Evolutionary conservation across 1,140 invertebrate genomes (phyloP).

Genomic region (Aculops lycopersici): DNA sequence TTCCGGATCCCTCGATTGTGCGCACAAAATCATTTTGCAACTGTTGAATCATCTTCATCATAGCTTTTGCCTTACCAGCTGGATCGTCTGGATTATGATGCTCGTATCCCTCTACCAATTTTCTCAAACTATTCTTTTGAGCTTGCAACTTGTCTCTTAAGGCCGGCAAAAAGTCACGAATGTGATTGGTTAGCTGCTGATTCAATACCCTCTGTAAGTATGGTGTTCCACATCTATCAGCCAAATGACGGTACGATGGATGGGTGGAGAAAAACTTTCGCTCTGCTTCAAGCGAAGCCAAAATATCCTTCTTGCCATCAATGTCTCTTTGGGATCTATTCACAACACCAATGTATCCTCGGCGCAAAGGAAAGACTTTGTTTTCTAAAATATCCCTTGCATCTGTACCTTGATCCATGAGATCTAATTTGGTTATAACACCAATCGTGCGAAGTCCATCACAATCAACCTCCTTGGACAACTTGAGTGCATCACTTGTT

Average conservation of each 20-base stretch:
- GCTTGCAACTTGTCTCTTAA: constrained; percentile 81
- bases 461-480: constrained; percentile 71
- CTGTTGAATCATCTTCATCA: constrained; percentile 95
- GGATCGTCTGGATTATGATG: constrained; percentile 91
- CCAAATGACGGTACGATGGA: constrained; percentile 31
- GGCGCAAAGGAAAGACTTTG: constrained; percentile 5
- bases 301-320: constrained; percentile 21
- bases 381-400: constrained; percentile 12
- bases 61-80: constrained; percentile 88
- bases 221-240: constrained; percentile 78
- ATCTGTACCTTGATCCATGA: constrained; percentile 13
- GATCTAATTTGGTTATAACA: constrained; percentile 13
- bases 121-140: constrained; percentile 63
- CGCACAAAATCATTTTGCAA: constrained; percentile 87
- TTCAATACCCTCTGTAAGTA: constrained; percentile 85
- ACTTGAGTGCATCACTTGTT: constrained; percentile 72
- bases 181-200: constrained; percentile 95
- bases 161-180: constrained; percentile 73
- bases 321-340: constrained; percentile 24
- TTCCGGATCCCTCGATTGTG: constrained; percentile 75
- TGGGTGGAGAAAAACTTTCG: constrained; percentile 19
- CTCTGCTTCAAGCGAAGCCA: constrained; percentile 19
- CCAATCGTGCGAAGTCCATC: constrained; percentile 24
- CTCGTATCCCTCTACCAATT: constrained; percentile 81
- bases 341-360: constrained; percentile 20